Base-by-base conservation (phyloP, 1,140 invertebrate species). In the Drosophila simulans region DNA sequence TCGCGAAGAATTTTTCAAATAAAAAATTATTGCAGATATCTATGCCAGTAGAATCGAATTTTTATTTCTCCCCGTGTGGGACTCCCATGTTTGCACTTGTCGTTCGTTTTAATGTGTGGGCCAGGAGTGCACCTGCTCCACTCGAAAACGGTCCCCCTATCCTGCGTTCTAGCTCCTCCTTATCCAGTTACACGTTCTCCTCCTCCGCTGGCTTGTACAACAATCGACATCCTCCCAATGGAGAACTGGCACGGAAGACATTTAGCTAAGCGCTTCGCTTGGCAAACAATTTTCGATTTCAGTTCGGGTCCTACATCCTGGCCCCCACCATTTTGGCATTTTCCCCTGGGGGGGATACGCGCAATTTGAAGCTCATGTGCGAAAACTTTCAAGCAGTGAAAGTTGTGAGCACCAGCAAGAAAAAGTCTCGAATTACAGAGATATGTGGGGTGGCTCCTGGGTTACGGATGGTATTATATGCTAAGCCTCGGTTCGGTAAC, bases 201-300 rank as follows among this genome's bases (percentile, higher is more conserved):
- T 13, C 17, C 39, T 46, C 35, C 15, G 13, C 22, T 31, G 45
- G 40, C 49, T 52, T 22, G 63, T 53, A 56, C 73, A 77, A 77
- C 65, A 68, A 86, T 71, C 74, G 71, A 86, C 79, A 83, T 86
- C 75, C 82, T 82, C 74, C 73, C 83, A 59, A 37, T 63, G 74
- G 76, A 69, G 80, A 88, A 72, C 83, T 79, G 79, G 79, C 79
- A 86, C 83, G 83, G 83, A 86, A 86, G 84, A 86, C 83, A 86
- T 86, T 86, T 88, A 79, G 83, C 83, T 88, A 86, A 86, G 79
- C 83, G 79, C 83, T 86, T 79, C 83, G 84, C 83, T 88, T 79
- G 74, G 83, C 84, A 86, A 88, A 88, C 83, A 86, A 86, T 88
- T 86, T 86, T 86, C 83, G 83, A 86, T 86, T 88, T 83, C 70